These are phyloP conservation scores for Platygyra sinensis DNA, from an alignment of 64 coral and sea anemone species.

Conservation along the genomic window DNA sequence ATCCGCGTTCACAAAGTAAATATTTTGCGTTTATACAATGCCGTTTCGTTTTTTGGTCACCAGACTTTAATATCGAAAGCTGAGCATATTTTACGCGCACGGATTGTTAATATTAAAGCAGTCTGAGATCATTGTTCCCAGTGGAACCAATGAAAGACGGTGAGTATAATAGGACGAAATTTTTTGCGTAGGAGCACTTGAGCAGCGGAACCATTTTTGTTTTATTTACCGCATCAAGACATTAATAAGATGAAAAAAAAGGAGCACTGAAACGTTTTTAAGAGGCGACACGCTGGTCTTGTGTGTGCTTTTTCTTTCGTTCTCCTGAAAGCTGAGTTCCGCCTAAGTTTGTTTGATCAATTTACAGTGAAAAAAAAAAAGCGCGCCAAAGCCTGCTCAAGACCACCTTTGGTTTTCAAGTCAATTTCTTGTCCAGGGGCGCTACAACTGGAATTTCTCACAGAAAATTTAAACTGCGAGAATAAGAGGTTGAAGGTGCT, in stretches of 20 bases:
- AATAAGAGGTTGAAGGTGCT: background rate
- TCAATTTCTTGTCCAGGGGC: background rate
- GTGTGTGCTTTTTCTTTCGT: background rate
- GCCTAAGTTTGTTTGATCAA: background rate
- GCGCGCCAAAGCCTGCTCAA: background rate
- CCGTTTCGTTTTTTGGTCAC: background rate
- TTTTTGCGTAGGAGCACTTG: constrained; percentile 40
- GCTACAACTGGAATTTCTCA: background rate
- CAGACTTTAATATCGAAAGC: background rate
- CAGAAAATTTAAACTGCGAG: background rate
- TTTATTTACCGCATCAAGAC: constrained; percentile 25
- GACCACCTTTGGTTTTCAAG: background rate
- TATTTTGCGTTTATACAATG: background rate
- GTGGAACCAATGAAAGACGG: constrained; percentile 25
- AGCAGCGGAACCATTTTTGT: constrained; percentile 30
- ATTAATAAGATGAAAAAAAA: constrained; percentile 31
- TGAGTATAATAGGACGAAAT: background rate
- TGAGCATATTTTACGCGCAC: background rate
- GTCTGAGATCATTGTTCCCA: background rate
- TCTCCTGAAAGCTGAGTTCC: background rate
- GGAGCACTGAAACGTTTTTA: background rate
- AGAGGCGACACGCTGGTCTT: background rate
- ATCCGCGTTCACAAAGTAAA: background rate
- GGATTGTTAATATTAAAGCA: background rate
- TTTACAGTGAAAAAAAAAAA: background rate